Percentiles rank a stretch among this genome's conserved stretches.
Evolutionary conservation across 2,888 invertebrate genomes (phyloP).

Genomic region (Lasioglossum zephyrum): DNA sequence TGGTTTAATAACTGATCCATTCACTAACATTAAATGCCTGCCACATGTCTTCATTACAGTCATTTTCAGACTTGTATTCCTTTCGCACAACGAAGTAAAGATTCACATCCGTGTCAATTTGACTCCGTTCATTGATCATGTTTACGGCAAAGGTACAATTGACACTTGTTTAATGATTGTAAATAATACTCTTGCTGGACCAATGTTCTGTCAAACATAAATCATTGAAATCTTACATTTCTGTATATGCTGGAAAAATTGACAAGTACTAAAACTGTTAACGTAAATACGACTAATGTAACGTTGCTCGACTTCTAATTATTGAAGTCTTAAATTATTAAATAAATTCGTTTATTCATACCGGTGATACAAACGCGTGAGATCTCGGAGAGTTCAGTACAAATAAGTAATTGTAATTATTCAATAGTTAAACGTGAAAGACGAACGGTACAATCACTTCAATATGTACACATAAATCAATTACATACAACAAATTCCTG

Average conservation of each 20-base stretch:
- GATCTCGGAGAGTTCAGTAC: background rate
- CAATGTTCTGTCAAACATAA: background rate
- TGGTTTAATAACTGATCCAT: background rate
- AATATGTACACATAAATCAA: background rate
- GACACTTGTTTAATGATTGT: background rate
- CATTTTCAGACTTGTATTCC: conserved; percentile 85
- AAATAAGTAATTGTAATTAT: background rate
- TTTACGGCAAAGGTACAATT: background rate
- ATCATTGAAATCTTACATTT: background rate
- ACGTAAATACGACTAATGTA: background rate
- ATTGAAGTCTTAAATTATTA: background rate
- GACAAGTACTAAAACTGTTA: background rate
- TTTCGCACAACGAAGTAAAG: conserved; percentile 86
- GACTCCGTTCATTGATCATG: conserved; percentile 62
- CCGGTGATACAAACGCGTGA: background rate
- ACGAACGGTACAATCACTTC: background rate
- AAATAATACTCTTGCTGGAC: background rate
- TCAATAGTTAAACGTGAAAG: background rate
- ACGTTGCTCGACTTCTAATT: background rate
- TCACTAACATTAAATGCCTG: conserved; percentile 86
- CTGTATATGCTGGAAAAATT: background rate
- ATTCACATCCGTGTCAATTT: conserved; percentile 71
- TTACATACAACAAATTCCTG: background rate
- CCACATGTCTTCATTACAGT: conserved; percentile 87
- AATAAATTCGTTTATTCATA: background rate